Percentiles rank a stretch among this genome's conserved stretches.
phyloP scores from a whole-genome alignment of 2,888 invertebrate species.

The Cerastis rubricosa region DNA sequence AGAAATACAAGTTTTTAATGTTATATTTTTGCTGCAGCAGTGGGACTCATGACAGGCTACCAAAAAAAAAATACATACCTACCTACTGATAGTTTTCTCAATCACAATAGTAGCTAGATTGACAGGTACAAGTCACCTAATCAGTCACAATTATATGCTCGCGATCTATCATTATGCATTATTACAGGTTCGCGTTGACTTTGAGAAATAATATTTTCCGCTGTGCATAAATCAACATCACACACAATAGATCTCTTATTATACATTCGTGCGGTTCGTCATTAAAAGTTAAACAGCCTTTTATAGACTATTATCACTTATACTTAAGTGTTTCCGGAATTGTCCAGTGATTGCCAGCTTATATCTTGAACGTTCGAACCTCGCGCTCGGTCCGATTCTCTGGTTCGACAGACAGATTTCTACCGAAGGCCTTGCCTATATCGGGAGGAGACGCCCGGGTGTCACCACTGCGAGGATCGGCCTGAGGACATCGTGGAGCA shows the following conservation, averaged over 20 bases:
- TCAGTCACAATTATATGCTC: conserved; percentile 7
- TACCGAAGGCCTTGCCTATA: no score
- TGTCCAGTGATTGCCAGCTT: not conserved
- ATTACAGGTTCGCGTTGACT: not conserved
- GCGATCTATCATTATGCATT: conserved; percentile 2
- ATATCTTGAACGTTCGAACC: not conserved
- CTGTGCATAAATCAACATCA: not conserved
- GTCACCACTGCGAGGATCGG: no score
- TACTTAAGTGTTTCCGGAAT: not conserved
- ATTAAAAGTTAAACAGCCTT: not conserved
- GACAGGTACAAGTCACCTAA: conserved; percentile 15
- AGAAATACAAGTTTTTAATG: no score
- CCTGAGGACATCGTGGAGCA: no score
- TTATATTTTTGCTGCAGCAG: not conserved
- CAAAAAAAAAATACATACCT: not conserved
- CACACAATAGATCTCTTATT: conserved; percentile 11
- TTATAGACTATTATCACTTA: not conserved
- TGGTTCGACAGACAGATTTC: not conserved
- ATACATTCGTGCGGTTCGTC: conserved; percentile 11
- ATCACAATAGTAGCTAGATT: not conserved
- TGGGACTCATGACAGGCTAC: not conserved
- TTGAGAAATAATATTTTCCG: not conserved
- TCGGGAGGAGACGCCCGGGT: no score
- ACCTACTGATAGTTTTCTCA: not conserved
- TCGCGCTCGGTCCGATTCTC: not conserved